Evolutionary conservation across 1,140 invertebrate species (phyloP).

Genomic region (Thrips palmi): DNA sequence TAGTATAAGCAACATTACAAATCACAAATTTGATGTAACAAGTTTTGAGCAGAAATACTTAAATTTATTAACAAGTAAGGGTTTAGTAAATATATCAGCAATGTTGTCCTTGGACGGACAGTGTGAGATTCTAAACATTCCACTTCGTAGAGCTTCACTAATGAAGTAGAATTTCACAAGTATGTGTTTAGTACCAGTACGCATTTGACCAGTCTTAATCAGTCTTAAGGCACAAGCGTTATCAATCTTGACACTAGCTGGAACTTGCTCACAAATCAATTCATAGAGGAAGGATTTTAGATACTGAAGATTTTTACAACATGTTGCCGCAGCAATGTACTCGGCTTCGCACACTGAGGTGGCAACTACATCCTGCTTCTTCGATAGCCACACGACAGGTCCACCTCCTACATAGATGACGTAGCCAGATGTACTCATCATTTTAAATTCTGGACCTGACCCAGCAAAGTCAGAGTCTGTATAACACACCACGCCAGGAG

Average conservation of each 20-base stretch:
- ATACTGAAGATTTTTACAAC: constrained; percentile 7
- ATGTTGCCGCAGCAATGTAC: constrained; percentile 10
- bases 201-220: constrained; percentile 20
- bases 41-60: no score
- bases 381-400: constrained; percentile 18
- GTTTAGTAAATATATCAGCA: constrained; percentile 11
- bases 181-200: constrained; percentile 20
- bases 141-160: constrained; percentile 5
- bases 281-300: constrained; percentile 9
- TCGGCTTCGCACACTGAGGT: constrained; percentile 12
- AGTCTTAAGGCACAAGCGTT: constrained; percentile 18
- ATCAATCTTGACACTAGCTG: constrained; percentile 11
- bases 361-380: constrained; percentile 9
- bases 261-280: no score
- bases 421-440: constrained; percentile 20
- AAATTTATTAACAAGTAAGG: no score
- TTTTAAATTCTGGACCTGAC: constrained; percentile 15
- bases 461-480: constrained; percentile 21
- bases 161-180: constrained; percentile 20
- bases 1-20: no score
- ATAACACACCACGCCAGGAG: constrained; percentile 12
- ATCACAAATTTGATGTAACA: no score
- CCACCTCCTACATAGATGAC: constrained; percentile 16
- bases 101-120: constrained; percentile 4
- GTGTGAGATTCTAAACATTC: not conserved